A percentile compares a stretch with the other conserved stretches of the same genome.
These are phyloP conservation scores for Zaprionus davidi DNA, from an alignment of 1,140 invertebrate genomes.

Conservation along the genomic window DNA sequence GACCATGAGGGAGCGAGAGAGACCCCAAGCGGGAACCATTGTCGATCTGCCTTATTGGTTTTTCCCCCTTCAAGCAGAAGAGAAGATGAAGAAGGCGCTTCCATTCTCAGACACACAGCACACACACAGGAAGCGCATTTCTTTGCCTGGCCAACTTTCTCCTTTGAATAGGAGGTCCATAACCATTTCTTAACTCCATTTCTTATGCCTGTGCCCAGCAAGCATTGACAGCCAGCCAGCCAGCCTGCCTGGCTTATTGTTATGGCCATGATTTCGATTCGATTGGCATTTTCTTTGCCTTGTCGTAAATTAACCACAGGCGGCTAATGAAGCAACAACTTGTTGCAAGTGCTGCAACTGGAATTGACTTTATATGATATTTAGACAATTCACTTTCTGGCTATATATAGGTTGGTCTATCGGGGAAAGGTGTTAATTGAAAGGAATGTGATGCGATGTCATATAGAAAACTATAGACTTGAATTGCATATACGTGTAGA, in stretches of 20 bases:
- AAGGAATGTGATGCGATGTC: not conserved
- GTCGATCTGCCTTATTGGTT: conserved; percentile 57
- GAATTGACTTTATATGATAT: not conserved
- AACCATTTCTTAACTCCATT: conserved; percentile 60
- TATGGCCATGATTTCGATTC: conserved; percentile 30
- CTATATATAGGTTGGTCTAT: not conserved
- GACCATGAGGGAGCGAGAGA: not conserved
- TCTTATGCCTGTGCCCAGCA: conserved; percentile 40
- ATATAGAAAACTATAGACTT: not conserved
- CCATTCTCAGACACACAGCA: conserved; percentile 22
- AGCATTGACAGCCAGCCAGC: conserved; percentile 6
- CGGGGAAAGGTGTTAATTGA: not conserved
- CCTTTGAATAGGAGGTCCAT: conserved; percentile 54
- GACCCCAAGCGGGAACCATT: conserved; percentile 1
- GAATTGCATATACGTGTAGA: not conserved
- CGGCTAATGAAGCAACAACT: conserved; percentile 37
- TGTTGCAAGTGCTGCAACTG: not conserved
- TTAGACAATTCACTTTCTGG: not conserved
- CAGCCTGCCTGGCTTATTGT: conserved; percentile 42
- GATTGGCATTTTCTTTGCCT: conserved; percentile 28
- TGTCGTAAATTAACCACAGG: conserved; percentile 35
- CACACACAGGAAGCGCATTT: conserved; percentile 26
- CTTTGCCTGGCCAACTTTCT: conserved; percentile 57
- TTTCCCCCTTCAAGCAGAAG: conserved; percentile 10
- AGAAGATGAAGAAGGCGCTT: not conserved